A percentile compares a stretch with the other conserved stretches of the same genome.
These are phyloP conservation scores for Phalera bucephala DNA, from an alignment of 2,888 invertebrate species.

Conservation along the genomic window DNA sequence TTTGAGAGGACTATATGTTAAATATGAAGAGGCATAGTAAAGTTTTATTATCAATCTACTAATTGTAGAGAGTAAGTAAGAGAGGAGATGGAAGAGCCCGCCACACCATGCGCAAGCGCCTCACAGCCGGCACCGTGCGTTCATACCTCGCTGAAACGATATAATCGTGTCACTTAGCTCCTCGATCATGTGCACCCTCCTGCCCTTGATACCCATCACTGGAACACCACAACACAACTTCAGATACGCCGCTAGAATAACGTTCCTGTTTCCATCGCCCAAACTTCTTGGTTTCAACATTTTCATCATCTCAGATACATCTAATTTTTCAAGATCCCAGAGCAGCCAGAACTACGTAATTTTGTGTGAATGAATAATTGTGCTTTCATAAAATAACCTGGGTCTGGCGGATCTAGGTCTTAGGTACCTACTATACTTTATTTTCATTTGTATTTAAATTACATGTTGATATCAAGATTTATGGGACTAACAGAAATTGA, in stretches of 20 bases:
- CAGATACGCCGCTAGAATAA: slow-evolving; percentile 36
- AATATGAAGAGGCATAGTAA: slow-evolving; percentile 19
- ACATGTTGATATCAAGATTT: slow-evolving; percentile 16
- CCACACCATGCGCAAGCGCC: slow-evolving; percentile 71
- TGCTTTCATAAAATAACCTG: no score
- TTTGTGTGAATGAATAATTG: no score
- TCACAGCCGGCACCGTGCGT: slow-evolving; percentile 57
- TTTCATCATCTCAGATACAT: not conserved
- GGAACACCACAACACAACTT: slow-evolving; percentile 81
- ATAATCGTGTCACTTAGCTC: slow-evolving; percentile 99
- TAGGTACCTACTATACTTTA: no score
- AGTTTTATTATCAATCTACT: no score
- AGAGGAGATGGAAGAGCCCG: slow-evolving; percentile 48
- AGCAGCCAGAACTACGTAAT: no score
- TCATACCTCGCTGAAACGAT: slow-evolving; percentile 99
- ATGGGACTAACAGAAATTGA: slow-evolving; percentile 9
- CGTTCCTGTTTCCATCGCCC: slow-evolving; percentile 15
- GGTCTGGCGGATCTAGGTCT: no score
- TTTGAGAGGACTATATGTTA: slow-evolving; percentile 15
- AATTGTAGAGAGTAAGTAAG: slow-evolving; percentile 21
- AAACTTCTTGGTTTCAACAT: slow-evolving; percentile 11
- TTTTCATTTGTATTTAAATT: no score
- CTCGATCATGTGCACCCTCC: slow-evolving; percentile 99
- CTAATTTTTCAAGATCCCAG: no score
- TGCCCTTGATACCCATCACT: slow-evolving; percentile 99